Evolutionary conservation across 2,797 vertebrate species (phyloP), one percentile per base, ranked within the genome.

Genomic region (Pangasius mekongensis): DNA sequence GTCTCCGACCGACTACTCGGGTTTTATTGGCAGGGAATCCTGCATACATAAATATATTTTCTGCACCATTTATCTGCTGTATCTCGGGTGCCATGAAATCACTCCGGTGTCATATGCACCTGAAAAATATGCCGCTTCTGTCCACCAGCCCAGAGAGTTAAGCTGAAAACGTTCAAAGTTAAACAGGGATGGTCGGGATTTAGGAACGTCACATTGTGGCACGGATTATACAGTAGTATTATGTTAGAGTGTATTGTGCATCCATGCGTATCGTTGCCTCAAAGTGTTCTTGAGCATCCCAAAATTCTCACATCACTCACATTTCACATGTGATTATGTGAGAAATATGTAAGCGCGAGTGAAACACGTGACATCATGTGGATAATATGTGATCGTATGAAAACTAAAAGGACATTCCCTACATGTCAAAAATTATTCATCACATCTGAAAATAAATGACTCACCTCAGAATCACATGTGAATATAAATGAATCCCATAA

Each of bases 31-130:
- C 93, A 91, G 90, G 87, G 91, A 92, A 90, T 89, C 93, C 88
- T 91, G 92, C 92, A 93, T 94, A 92, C 91, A 92, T 94, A 93
- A 94, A 95, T 94, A 93, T 91, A 92, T 95, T 95, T 95, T 94
- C 92, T 86, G 93, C 91, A 24, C 91, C 93, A 93, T 95, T 95
- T 95, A 91, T 92, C 91, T 67, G 74, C 89, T 88, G 93, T 91
- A 89, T 78, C 87, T 92, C 39, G 83, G 90, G 91, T 92, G 90
- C 93, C 92, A 88, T 93, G 93, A 93, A 94, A 93, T 94, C 92
- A 86, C 88, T 87, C 60, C 90, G 90, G 93, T 94, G 93, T 94
- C 94, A 93, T 91, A 91, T 91, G 90, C 91, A 91, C 90, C 90
- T 93, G 94, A 91, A 93, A 95, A 94, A 95, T 87, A 58, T 22